These are phyloP conservation scores for Lissonota sp. DNA, from an alignment of 2,888 invertebrate species.

Conservation along the genomic window DNA sequence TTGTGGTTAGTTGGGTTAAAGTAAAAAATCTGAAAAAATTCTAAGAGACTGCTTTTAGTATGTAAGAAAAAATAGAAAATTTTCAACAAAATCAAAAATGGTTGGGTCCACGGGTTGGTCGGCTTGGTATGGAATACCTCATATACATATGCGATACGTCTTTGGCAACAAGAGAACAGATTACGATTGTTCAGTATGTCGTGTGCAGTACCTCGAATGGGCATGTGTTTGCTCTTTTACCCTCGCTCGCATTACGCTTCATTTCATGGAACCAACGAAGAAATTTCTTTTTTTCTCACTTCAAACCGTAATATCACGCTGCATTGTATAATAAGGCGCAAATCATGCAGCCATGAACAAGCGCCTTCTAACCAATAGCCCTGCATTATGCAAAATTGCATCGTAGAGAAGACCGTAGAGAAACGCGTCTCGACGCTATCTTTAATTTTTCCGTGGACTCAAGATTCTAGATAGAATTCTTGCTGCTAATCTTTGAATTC, in stretches of 20 bases:
- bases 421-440: no score
- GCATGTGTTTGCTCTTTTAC: constrained; percentile 15
- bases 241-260: constrained; percentile 42
- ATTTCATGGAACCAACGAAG: constrained; percentile 11
- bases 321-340: constrained; percentile 59
- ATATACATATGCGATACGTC: neutral
- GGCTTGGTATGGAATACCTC: no score
- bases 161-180: constrained; percentile 59
- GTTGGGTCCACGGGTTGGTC: no score
- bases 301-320: constrained; percentile 56
- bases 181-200: constrained; percentile 58
- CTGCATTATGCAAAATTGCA: constrained; percentile 6
- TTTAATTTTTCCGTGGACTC: no score
- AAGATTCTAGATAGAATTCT: no score
- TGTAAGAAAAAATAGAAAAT: no score
- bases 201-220: neutral
- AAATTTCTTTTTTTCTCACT: constrained; percentile 32
- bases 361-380: neutral
- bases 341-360: constrained; percentile 37
- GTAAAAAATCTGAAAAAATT: no score
- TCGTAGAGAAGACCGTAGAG: neutral
- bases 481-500: neutral
- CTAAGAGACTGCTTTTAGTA: no score
- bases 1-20: no score
- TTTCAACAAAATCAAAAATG: no score